These are phyloP conservation scores for Temnopleurus reevesii DNA, from an alignment of 53 echinoderm and acorn worm species.

Conservation along the genomic window DNA sequence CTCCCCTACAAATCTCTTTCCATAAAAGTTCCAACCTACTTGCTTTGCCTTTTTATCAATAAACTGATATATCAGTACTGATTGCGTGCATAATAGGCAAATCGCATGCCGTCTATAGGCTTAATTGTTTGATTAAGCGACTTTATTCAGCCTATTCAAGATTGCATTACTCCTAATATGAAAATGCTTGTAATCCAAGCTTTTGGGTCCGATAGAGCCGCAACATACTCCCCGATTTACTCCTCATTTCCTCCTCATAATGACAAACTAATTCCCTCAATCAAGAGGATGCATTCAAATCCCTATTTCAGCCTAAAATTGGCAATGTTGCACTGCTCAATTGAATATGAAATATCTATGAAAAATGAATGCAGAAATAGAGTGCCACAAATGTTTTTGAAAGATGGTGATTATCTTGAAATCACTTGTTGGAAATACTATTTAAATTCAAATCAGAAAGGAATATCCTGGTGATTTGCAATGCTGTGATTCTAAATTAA, in stretches of 20 bases:
- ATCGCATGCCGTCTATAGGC: constrained; percentile 33
- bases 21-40: background rate
- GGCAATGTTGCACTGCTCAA: background rate
- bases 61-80: constrained; percentile 11
- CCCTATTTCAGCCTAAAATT: constrained; percentile 25
- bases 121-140: constrained; percentile 48
- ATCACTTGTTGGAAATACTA: background rate
- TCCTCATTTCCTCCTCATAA: constrained; percentile 28
- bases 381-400: background rate
- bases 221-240: constrained; percentile 15
- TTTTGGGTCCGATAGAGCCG: background rate
- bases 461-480: background rate
- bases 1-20: background rate
- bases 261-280: constrained; percentile 38
- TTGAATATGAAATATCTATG: background rate
- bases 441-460: background rate
- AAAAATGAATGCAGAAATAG: background rate
- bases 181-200: constrained; percentile 16
- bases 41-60: background rate
- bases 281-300: background rate
- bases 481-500: background rate
- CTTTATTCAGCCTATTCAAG: constrained; percentile 33
- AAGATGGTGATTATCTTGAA: background rate
- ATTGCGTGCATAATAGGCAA: constrained; percentile 35
- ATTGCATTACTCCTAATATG: constrained; percentile 3